These are phyloP conservation scores for Hirtodrosophila confusa DNA, from an alignment of 2,888 invertebrate species.

Conservation along the genomic window DNA sequence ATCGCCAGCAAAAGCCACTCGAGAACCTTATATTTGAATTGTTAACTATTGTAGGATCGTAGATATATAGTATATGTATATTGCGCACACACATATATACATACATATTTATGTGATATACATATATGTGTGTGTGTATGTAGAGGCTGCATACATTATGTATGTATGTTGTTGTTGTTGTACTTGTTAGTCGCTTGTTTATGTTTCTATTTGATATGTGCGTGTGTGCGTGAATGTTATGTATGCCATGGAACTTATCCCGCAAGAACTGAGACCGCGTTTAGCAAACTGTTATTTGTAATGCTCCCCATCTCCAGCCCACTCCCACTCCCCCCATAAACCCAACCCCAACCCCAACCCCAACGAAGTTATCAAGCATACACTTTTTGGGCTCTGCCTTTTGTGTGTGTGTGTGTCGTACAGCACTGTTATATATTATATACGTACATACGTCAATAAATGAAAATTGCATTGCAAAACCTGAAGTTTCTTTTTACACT, in stretches of 20 bases:
- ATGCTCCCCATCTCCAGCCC: slow-evolving; percentile 4
- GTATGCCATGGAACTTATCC: background rate
- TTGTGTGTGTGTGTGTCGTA: slow-evolving; percentile 22
- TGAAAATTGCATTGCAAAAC: slow-evolving; percentile 27
- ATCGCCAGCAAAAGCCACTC: slow-evolving; percentile 12
- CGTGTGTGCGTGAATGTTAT: slow-evolving; percentile 6
- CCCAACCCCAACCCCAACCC: background rate
- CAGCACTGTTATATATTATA: slow-evolving; percentile 56
- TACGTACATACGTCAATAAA: slow-evolving; percentile 44
- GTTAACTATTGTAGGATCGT: slow-evolving; percentile 54
- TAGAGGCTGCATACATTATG: slow-evolving; percentile 3
- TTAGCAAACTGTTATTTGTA: slow-evolving; percentile 65
- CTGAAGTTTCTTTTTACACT: background rate
- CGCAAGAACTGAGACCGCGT: slow-evolving; percentile 20
- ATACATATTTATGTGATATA: slow-evolving; percentile 3
- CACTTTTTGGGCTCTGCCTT: slow-evolving; percentile 1
- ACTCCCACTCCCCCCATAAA: background rate
- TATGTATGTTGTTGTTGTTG: slow-evolving; percentile 19
- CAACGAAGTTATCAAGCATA: background rate
- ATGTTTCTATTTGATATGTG: slow-evolving; percentile 8
- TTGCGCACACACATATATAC: background rate
- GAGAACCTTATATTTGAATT: slow-evolving; percentile 24
- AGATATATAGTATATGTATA: slow-evolving; percentile 11
- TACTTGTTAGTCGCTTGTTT: slow-evolving; percentile 23
- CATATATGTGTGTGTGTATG: slow-evolving; percentile 1